Conservation (phyloP, 2,888 invertebrate genomes). For the Campopleginae sp. region DNA sequence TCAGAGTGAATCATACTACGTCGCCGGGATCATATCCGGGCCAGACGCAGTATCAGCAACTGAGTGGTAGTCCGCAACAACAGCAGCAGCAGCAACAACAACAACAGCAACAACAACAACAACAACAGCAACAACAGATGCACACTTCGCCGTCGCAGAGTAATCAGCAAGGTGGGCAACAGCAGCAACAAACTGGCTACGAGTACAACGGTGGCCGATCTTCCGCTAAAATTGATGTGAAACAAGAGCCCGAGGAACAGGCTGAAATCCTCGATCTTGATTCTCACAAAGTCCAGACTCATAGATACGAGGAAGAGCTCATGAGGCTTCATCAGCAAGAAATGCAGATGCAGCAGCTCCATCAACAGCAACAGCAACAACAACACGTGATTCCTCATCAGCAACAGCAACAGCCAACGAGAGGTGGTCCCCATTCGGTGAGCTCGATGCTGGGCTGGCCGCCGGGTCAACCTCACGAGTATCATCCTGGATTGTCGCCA, state of each 20-base stretch:
- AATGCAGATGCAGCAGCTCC: slow-evolving; percentile 79
- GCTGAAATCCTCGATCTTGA: slow-evolving; percentile 94
- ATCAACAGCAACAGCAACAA: slow-evolving; percentile 75
- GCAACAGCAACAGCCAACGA: slow-evolving; percentile 74
- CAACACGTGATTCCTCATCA: slow-evolving; percentile 69
- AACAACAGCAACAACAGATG: slow-evolving; percentile 81
- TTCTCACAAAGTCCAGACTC: slow-evolving; percentile 93
- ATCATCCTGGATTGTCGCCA: slow-evolving; percentile 77
- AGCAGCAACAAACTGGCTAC: slow-evolving; percentile 81
- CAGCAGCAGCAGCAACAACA: slow-evolving; percentile 85
- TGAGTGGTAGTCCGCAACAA: slow-evolving; percentile 79
- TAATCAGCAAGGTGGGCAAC: slow-evolving; percentile 84
- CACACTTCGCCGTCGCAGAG: slow-evolving; percentile 77
- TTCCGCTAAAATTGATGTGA: slow-evolving; percentile 84
- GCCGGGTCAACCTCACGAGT: slow-evolving; percentile 78
- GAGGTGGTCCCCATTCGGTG: slow-evolving; percentile 77
- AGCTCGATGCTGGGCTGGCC: slow-evolving; percentile 81
- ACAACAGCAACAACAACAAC: slow-evolving; percentile 85
- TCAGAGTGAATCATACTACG: slow-evolving; percentile 88
- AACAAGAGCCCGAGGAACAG: slow-evolving; percentile 89
- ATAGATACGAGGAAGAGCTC: slow-evolving; percentile 85
- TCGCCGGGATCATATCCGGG: slow-evolving; percentile 78
- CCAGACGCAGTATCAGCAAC: slow-evolving; percentile 76
- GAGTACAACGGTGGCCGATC: slow-evolving; percentile 75
- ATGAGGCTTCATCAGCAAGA: slow-evolving; percentile 79